Percentiles rank a stretch among this genome's conserved stretches.
These are phyloP conservation scores for Hyppa rectilinea DNA, from an alignment of 2,888 invertebrate genomes.

Conservation along the genomic window DNA sequence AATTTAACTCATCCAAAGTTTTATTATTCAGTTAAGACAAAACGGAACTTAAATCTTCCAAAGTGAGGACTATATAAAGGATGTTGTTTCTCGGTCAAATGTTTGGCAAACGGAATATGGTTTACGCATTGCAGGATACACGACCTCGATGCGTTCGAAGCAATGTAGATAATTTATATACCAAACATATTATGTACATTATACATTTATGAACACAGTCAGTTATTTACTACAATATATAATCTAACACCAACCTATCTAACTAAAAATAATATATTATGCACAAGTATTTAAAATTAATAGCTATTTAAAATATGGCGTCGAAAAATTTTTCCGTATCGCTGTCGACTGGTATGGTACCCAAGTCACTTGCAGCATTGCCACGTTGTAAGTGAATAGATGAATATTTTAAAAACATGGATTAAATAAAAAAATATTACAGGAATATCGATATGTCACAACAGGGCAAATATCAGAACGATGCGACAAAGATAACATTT, in stretches of 20 bases:
- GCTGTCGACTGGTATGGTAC: too few relatives aligned
- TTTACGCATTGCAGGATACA: slow-evolving; percentile 64
- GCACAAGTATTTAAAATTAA: too few relatives aligned
- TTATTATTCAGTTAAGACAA: not conserved
- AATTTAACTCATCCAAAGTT: not conserved
- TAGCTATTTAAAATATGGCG: too few relatives aligned
- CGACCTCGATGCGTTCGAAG: slow-evolving; percentile 51
- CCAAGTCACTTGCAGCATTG: too few relatives aligned
- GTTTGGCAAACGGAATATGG: slow-evolving; percentile 42
- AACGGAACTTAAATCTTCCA: slow-evolving; percentile 31
- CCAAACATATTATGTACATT: not conserved
- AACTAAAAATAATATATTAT: too few relatives aligned
- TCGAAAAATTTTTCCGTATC: too few relatives aligned
- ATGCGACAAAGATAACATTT: not conserved
- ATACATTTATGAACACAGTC: too few relatives aligned
- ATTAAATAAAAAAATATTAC: too few relatives aligned
- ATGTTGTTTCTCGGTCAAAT: slow-evolving; percentile 32
- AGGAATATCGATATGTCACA: not conserved
- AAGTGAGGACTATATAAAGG: slow-evolving; percentile 20
- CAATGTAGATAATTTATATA: slow-evolving; percentile 11
- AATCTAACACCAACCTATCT: too few relatives aligned
- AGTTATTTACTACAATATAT: too few relatives aligned
- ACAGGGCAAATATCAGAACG: not conserved
- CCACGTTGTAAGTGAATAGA: too few relatives aligned
- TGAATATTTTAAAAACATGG: too few relatives aligned